Evolutionary conservation across 2,888 invertebrate species (phyloP).

Genomic region (Tanytarsus gracilentus): DNA sequence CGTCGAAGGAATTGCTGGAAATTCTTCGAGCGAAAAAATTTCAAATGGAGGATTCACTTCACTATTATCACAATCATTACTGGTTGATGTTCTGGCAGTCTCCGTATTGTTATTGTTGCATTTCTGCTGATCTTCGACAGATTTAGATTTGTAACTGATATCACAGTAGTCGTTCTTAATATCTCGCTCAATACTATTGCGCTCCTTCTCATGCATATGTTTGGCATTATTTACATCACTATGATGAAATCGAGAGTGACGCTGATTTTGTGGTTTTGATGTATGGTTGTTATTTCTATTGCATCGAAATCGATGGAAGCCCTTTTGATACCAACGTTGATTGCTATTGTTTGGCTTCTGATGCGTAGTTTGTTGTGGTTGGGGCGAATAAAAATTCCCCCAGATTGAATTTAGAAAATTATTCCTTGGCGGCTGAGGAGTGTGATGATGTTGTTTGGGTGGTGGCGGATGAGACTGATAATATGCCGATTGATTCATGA

Average conservation of each 20-base stretch:
- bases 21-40: slow-evolving; percentile 17
- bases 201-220: slow-evolving; percentile 11
- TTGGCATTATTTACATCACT: background rate
- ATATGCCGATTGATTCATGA: background rate
- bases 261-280: background rate
- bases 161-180: slow-evolving; percentile 11
- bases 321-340: background rate
- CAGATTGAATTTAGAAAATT: no score
- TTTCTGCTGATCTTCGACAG: background rate
- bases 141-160: background rate
- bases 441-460: background rate
- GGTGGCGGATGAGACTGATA: background rate
- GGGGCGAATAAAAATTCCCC: no score
- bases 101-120: background rate
- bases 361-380: no score
- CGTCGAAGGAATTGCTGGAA: background rate
- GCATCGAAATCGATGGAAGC: background rate
- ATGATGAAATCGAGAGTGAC: background rate
- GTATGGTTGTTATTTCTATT: background rate
- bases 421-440: no score
- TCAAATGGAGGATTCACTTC: background rate
- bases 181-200: slow-evolving; percentile 8
- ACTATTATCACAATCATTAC: background rate
- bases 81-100: background rate
- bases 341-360: background rate